Evolutionary conservation across 2,797 vertebrate genomes (phyloP).

Genomic region (Myotis findleyi): DNA sequence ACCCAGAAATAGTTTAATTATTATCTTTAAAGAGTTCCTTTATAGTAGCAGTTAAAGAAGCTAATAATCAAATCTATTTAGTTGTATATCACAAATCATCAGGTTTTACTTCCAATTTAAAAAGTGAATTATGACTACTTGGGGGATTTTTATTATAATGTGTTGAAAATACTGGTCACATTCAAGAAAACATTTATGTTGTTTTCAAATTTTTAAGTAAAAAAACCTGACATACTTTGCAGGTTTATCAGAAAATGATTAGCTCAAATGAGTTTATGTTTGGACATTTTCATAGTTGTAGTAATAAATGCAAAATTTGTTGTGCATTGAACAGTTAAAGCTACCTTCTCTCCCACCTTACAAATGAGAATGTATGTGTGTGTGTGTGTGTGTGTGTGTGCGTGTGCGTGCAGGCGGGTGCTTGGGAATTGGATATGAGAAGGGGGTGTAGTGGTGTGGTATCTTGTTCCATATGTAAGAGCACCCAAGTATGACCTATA

Average conservation of each 20-base stretch:
- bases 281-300: neutral
- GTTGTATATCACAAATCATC: neutral
- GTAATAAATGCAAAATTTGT: neutral
- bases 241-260: neutral
- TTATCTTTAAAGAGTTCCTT: constrained; percentile 53
- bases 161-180: neutral
- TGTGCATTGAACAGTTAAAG: neutral
- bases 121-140: constrained; percentile 5
- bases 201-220: constrained; percentile 33
- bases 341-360: neutral
- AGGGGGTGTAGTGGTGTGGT: no score
- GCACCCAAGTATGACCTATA: neutral
- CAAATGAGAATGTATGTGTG: neutral
- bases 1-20: constrained; percentile 45
- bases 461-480: neutral
- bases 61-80: neutral
- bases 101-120: neutral
- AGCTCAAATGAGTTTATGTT: neutral
- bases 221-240: neutral
- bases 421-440: neutral
- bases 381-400: neutral
- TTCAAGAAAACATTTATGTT: neutral
- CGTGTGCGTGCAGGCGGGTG: no score
- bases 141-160: neutral
- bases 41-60: constrained; percentile 55